phyloP scores from a whole-genome alignment of 2,113 vertebrate genomes.

The Eidolon helvum region DNA sequence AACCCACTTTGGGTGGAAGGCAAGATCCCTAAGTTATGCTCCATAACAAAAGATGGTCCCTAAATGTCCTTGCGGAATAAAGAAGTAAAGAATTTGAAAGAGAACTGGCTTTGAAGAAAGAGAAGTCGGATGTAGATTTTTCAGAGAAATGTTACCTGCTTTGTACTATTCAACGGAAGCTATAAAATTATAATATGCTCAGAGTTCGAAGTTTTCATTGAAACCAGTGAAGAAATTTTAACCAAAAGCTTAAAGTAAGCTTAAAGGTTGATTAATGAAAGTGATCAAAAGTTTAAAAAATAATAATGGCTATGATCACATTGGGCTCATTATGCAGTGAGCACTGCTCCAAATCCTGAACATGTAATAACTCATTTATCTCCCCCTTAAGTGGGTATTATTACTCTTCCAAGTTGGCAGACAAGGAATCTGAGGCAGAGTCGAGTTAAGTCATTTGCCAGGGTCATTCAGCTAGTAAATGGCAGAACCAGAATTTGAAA shows the following conservation, averaged over 20 bases:
- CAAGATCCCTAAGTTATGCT: background rate
- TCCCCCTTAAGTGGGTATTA: background rate
- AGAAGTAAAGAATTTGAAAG: background rate
- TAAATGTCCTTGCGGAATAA: background rate
- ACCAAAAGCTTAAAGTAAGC: background rate
- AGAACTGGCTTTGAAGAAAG: background rate
- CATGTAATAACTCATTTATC: background rate
- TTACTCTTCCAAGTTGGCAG: background rate
- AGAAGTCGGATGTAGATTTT: background rate
- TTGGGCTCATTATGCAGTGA: no score
- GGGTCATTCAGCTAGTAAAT: background rate
- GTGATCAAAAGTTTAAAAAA: background rate
- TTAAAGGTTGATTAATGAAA: background rate
- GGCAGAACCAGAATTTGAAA: background rate
- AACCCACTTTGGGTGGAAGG: background rate
- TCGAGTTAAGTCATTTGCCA: background rate
- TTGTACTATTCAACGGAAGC: background rate
- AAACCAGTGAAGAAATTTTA: background rate
- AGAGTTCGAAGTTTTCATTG: background rate
- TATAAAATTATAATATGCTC: background rate
- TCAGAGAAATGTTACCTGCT: background rate
- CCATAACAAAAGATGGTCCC: background rate
- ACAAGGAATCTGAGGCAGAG: background rate
- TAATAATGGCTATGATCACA: background rate
- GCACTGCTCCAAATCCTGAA: background rate